Evolutionary conservation across 1,140 invertebrate genomes (phyloP), one percentile per base, ranked within the genome.

Genomic region (Pollicipes pollicipes): DNA sequence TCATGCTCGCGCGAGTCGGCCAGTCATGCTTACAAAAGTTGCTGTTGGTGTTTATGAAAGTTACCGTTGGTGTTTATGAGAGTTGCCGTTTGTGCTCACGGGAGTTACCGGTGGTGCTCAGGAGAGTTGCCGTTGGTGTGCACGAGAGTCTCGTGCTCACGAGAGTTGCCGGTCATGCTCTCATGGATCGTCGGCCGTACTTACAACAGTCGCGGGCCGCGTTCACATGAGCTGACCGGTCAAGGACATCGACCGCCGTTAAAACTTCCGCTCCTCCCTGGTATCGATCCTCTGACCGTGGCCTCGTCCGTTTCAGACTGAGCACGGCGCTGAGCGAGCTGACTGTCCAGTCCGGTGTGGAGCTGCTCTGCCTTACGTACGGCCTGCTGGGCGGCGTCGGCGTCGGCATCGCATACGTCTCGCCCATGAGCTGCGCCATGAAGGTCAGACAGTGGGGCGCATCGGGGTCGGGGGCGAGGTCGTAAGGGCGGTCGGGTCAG

Each of bases 311-410:
- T 45, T 10, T 45, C 63, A 64, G 63, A 10, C 3, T 64, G 24
- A 64, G 63, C 27, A 27, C 27, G 63, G 63, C 63, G 63, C 63
- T 64, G 63, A 64, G 63, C 27, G 3, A 10, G 27, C 27, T 10
- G 24, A 27, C 63, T 4, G 63, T 64, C 24, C 63, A n/a, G 4
- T 24, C 27, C 24, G 26, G 63, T n/a, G 63, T 64, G 63, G 63
- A 3, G 3, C 27, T 27, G 63, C 63, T 64, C 6, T 4, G 24
- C 24, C 78, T 81, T 69, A 80, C 80, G 0, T 82, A 81, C 75
- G 81, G 81, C 24, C 69, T 80, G 30, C 68, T 80, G 74, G 78
- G 78, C 72, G 80, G 81, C 30, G 63, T 80, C 30, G 81, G 81
- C 27, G 77, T 80, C 17, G 78, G 81, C 63, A 72, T 81, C 17